A percentile compares a stretch with the other conserved stretches of the same genome.
These are phyloP conservation scores for Liasis olivaceus DNA, from an alignment of 2,797 vertebrate species.

Conservation along the genomic window DNA sequence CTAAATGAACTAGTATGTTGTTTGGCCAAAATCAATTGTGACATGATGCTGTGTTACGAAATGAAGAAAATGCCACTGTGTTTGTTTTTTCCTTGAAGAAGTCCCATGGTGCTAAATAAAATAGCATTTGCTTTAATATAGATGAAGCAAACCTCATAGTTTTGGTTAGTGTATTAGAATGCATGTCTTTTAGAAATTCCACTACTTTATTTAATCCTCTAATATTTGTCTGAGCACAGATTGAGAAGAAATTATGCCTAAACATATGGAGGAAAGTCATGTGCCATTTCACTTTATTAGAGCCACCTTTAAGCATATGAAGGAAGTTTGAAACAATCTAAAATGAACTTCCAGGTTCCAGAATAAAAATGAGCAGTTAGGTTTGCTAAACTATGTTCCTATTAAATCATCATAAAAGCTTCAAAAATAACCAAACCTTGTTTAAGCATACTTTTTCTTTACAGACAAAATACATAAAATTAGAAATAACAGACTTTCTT, in stretches of 20 bases:
- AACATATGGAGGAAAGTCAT: conserved; percentile 56
- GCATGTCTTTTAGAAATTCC: conserved; percentile 12
- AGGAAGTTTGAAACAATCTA: conserved; percentile 7
- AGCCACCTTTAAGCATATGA: conserved; percentile 12
- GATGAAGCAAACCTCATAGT: conserved; percentile 31
- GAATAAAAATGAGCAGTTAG: conserved; percentile 5
- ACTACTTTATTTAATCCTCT: conserved; percentile 33
- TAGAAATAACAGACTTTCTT: conserved; percentile 13
- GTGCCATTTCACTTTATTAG: conserved; percentile 43
- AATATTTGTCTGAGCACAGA: conserved; percentile 42
- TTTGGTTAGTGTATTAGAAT: conserved; percentile 3
- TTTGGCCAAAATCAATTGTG: conserved; percentile 17
- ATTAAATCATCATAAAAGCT: conserved; percentile 1
- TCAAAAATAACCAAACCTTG: not conserved
- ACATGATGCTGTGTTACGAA: not conserved
- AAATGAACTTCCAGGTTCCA: conserved; percentile 25
- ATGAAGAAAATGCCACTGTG: conserved; percentile 29
- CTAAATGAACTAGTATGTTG: conserved; percentile 11
- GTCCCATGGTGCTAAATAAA: conserved; percentile 32
- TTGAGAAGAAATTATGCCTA: conserved; percentile 52
- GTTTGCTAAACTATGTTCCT: conserved; percentile 24
- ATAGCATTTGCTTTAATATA: conserved; percentile 13
- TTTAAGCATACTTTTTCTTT: not conserved
- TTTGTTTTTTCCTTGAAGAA: conserved; percentile 6
- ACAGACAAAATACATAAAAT: not conserved